Conservation (phyloP, 2,797 vertebrate genomes). For the Hirundo rustica region DNA sequence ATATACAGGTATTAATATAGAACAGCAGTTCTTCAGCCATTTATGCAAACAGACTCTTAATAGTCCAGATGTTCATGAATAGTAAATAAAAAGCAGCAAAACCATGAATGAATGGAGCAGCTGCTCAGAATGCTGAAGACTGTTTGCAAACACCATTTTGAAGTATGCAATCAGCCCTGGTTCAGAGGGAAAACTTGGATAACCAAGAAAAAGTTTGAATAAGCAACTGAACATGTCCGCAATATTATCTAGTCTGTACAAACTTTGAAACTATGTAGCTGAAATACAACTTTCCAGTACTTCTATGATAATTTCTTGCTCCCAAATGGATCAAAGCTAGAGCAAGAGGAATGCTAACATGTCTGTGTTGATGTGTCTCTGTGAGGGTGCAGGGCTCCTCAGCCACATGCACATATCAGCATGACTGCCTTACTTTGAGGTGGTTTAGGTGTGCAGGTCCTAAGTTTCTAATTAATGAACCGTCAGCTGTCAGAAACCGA, state of each 20-base stretch:
- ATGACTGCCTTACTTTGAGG: background rate
- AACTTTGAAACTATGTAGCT: background rate
- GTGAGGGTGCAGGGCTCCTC: background rate
- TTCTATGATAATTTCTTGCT: background rate
- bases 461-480: background rate
- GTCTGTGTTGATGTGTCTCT: background rate
- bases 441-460: background rate
- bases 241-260: background rate
- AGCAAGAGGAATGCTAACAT: background rate
- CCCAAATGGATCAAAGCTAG: background rate
- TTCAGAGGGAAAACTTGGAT: slow-evolving; percentile 36
- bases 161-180: slow-evolving; percentile 37
- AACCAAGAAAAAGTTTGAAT: slow-evolving; percentile 41
- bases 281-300: background rate
- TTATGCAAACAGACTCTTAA: slow-evolving; percentile 29
- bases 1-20: background rate
- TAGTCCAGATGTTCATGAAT: slow-evolving; percentile 66
- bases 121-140: slow-evolving; percentile 41
- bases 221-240: background rate
- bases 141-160: slow-evolving; percentile 65
- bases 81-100: slow-evolving; percentile 55
- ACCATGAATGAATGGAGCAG: slow-evolving; percentile 47
- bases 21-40: background rate
- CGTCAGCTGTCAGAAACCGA: background rate
- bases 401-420: accelerated